phyloP scores from a whole-genome alignment of 2,797 vertebrate genomes.

The Peromyscus nudipes region DNA sequence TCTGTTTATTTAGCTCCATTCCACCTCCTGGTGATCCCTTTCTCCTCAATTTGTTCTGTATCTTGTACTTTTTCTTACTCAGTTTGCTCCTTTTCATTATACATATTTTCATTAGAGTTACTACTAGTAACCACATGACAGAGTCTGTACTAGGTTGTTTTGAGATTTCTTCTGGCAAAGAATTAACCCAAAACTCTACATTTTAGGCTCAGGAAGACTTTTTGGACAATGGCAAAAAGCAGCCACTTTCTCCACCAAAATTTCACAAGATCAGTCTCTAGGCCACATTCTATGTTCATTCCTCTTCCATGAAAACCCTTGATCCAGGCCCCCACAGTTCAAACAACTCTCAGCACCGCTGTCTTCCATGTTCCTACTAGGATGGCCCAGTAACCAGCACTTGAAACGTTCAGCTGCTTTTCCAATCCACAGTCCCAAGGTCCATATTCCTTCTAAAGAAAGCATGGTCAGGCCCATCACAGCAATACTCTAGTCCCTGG shows the following conservation, averaged over 20 bases:
- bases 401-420: not conserved
- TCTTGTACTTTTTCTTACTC: not conserved
- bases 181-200: not conserved
- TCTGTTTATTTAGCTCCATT: not conserved
- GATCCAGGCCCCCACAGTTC: too few relatives aligned
- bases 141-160: not conserved
- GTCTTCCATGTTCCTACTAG: too few relatives aligned
- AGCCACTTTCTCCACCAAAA: not conserved
- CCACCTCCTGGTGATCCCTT: not conserved
- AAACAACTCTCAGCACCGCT: too few relatives aligned
- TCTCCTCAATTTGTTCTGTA: not conserved
- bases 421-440: not conserved
- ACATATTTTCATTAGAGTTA: too few relatives aligned
- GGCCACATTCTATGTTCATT: too few relatives aligned
- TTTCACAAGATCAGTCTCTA: too few relatives aligned
- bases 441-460: not conserved
- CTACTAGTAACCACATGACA: too few relatives aligned
- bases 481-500: not conserved
- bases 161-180: not conserved
- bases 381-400: too few relatives aligned
- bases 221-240: not conserved
- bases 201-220: not conserved
- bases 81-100: not conserved
- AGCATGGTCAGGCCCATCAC: not conserved
- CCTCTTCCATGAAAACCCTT: too few relatives aligned